These are phyloP conservation scores for Steatocranus sp. DNA, from an alignment of 2,797 vertebrate species.

Conservation along the genomic window DNA sequence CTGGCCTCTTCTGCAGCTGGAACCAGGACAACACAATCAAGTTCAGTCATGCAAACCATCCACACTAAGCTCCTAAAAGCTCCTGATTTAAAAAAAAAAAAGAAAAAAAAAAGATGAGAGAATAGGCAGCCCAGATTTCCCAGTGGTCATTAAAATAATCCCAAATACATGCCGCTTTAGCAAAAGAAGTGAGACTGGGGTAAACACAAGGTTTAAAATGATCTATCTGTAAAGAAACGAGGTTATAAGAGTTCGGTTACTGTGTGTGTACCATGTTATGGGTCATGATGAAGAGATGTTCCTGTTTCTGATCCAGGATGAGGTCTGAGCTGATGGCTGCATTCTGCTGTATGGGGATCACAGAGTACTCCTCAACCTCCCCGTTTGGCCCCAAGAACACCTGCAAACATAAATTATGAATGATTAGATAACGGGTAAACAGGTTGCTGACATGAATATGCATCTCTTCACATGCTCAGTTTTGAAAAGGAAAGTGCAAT, in stretches of 20 bases:
- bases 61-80: constrained; percentile 34
- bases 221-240: background rate
- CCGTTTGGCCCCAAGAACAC: constrained; percentile 85
- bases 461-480: background rate
- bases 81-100: constrained; percentile 43
- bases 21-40: constrained; percentile 37
- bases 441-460: background rate
- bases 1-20: constrained; percentile 89
- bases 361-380: constrained; percentile 80
- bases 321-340: constrained; percentile 86
- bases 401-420: constrained; percentile 52
- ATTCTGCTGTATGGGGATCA: constrained; percentile 79
- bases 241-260: background rate
- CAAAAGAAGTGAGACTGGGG: constrained; percentile 1
- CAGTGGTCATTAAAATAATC: constrained; percentile 31
- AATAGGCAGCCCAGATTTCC: constrained; percentile 44
- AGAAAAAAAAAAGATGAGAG: constrained; percentile 31
- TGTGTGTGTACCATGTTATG: constrained; percentile 77
- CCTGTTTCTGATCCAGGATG: constrained; percentile 83
- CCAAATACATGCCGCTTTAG: background rate
- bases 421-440: accelerated
- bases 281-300: constrained; percentile 93
- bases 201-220: constrained; percentile 7
- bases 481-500: background rate
- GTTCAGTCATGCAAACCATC: constrained; percentile 17